Conservation (phyloP, 2,797 vertebrate genomes). For the Natrix natrix region DNA sequence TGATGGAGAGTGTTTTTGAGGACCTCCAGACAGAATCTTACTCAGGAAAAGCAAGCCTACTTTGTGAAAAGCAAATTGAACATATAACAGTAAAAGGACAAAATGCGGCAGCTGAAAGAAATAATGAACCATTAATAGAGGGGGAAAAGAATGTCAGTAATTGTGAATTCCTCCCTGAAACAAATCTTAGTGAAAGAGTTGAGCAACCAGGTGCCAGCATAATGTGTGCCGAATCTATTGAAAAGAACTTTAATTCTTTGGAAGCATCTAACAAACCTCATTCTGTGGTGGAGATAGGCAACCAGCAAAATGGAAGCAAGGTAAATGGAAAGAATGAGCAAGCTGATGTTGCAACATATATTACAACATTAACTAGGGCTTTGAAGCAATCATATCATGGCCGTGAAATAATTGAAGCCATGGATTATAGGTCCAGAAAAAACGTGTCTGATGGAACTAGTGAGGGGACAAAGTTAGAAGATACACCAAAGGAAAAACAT, state of each 20-base stretch:
- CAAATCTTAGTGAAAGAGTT: neutral
- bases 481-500: neutral
- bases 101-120: neutral
- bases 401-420: neutral
- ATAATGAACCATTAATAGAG: neutral
- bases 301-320: constrained; percentile 10
- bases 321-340: neutral
- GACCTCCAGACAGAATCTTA: neutral
- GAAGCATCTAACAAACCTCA: neutral
- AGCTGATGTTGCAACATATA: neutral
- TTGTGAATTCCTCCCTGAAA: constrained; percentile 9
- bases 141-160: neutral
- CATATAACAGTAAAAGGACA: neutral
- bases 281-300: constrained; percentile 20
- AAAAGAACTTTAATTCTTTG: neutral
- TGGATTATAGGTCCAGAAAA: neutral
- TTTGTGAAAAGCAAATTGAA: neutral
- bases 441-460: constrained; percentile 17
- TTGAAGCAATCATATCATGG: neutral
- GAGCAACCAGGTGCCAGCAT: neutral
- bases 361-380: constrained; percentile 3
- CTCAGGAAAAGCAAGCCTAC: neutral
- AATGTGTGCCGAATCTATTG: neutral
- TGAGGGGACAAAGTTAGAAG: constrained; percentile 21
- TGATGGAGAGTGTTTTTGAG: constrained; percentile 32